Conservation (phyloP, 1,140 invertebrate genomes). For the Battus philenor region DNA sequence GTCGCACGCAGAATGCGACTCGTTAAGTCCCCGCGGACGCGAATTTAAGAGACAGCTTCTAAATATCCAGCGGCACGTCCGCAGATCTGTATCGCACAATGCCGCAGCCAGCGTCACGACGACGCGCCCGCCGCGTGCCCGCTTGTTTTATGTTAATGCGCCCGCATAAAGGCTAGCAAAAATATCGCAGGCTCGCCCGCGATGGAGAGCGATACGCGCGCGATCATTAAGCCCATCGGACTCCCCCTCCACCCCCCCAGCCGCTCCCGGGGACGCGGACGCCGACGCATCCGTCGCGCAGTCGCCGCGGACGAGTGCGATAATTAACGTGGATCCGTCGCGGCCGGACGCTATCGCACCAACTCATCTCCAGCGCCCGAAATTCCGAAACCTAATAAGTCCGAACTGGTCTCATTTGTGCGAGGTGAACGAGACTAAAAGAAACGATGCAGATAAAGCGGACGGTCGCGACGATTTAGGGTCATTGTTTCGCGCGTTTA, state of each 20-base stretch:
- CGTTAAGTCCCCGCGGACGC: conserved; percentile 64
- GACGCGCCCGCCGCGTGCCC: conserved; percentile 50
- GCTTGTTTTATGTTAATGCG: conserved; percentile 73
- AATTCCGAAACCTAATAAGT: conserved; percentile 71
- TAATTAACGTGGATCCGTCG: conserved; percentile 39
- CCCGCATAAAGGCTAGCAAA: conserved; percentile 51
- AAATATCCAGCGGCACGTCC: conserved; percentile 68
- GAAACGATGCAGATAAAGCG: conserved; percentile 67
- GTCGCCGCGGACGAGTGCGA: conserved; percentile 48
- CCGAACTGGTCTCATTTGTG: conserved; percentile 67
- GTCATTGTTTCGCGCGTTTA: conserved; percentile 70
- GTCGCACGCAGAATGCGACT: conserved; percentile 66
- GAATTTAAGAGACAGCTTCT: conserved; percentile 72
- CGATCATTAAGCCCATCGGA: not conserved
- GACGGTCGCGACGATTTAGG: conserved; percentile 69
- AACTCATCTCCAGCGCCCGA: conserved; percentile 40
- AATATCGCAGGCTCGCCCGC: conserved; percentile 46
- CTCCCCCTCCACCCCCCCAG: not conserved
- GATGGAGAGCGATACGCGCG: conserved; percentile 52
- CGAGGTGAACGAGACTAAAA: conserved; percentile 62
- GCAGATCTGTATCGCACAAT: conserved; percentile 72
- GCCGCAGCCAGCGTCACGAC: conserved; percentile 63
- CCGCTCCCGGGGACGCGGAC: not conserved
- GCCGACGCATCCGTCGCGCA: not conserved
- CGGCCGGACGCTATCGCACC: conserved; percentile 43